Conservation (phyloP, 2,113 vertebrate genomes). For the human region DNA sequence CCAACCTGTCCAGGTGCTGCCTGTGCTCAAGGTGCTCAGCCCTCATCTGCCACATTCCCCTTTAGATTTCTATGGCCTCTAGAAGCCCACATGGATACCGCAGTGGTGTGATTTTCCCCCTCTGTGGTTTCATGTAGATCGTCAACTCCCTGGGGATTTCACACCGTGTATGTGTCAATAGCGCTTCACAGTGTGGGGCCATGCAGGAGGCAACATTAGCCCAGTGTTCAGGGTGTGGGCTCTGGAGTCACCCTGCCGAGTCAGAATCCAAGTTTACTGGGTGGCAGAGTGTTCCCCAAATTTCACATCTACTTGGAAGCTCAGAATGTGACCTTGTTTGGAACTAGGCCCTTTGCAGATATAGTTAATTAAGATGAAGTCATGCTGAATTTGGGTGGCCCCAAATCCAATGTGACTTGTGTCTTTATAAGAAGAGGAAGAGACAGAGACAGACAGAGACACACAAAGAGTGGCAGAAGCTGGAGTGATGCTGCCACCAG, state of each 20-base stretch:
- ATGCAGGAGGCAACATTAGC: neutral
- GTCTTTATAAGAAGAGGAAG: neutral
- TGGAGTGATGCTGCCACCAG: neutral
- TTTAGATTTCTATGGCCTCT: neutral
- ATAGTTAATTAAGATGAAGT: neutral
- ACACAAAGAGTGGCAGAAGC: neutral
- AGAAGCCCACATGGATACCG: neutral
- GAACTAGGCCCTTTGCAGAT: neutral
- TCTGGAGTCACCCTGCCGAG: neutral
- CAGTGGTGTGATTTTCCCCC: neutral
- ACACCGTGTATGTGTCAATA: accelerated
- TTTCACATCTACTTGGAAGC: neutral
- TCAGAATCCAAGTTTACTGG: neutral
- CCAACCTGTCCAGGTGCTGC: neutral
- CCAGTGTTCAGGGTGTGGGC: neutral
- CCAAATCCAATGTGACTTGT: neutral
- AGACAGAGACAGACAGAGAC: neutral
- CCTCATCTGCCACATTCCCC: accelerated
- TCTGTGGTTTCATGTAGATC: accelerated
- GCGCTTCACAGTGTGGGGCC: accelerated
- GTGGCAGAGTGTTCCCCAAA: neutral
- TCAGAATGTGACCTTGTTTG: neutral
- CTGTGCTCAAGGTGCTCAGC: neutral
- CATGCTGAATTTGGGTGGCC: too few species aligned
- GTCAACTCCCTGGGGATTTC: neutral